A percentile compares a stretch with the other conserved stretches of the same genome.
Conservation (phyloP, 2,113 vertebrate genomes). For the Hiodon tergisus region DNA sequence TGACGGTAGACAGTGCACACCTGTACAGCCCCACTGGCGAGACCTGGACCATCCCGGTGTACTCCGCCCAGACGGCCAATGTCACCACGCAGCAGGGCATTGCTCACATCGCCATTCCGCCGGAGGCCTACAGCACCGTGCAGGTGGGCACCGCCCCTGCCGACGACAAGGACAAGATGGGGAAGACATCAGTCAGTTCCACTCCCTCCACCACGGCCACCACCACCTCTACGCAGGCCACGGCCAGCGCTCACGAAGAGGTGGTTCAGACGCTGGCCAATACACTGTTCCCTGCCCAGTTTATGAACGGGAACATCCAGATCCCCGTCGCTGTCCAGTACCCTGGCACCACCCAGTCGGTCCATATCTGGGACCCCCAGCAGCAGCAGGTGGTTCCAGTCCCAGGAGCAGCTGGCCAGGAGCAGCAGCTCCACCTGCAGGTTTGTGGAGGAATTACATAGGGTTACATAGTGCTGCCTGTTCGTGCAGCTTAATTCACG, state of each 20-base stretch:
- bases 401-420: constrained; percentile 64
- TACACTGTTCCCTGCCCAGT: constrained; percentile 82
- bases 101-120: constrained; percentile 92
- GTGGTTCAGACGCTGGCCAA: constrained; percentile 83
- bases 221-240: constrained; percentile 34
- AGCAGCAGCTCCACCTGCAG: constrained; percentile 81
- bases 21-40: constrained; percentile 94
- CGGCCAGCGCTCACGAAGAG: constrained; percentile 81
- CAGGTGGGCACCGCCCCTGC: constrained; percentile 60
- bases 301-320: constrained; percentile 99
- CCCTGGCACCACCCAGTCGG: constrained; percentile 83
- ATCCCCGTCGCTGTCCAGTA: constrained; percentile 98
- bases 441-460: constrained; percentile 47
- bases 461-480: too few relatives aligned
- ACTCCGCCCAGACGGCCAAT: constrained; percentile 64
- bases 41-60: constrained; percentile 98
- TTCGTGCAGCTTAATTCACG: too few relatives aligned
- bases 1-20: constrained; percentile 96
- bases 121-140: constrained; percentile 90
- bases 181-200: constrained; percentile 44
- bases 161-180: constrained; percentile 79
- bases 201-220: constrained; percentile 23
- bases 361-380: constrained; percentile 96
- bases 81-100: constrained; percentile 84
- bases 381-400: constrained; percentile 75